Conservation (phyloP, 2,113 vertebrate species). For the Zosterops japonicus region DNA sequence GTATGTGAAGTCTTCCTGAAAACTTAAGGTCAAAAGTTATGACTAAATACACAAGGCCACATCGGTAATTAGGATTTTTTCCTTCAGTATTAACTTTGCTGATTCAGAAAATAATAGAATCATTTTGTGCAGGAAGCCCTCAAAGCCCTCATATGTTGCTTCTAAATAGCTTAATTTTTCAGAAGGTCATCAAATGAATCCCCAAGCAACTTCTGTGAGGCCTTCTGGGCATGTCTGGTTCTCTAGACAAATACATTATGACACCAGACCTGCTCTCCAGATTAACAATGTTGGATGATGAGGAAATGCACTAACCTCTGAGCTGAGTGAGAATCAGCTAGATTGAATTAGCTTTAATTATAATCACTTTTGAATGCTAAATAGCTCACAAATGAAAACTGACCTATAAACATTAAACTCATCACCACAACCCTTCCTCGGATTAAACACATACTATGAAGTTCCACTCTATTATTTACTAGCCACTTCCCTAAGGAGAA, state of each 20-base stretch:
- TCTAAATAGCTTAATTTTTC: neutral
- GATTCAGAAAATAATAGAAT: neutral
- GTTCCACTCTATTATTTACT: neutral
- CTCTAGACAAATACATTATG: neutral
- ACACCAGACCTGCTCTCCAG: neutral
- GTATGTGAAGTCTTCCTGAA: neutral
- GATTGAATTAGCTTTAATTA: conserved; percentile 10
- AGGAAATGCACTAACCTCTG: neutral
- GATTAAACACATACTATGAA: neutral
- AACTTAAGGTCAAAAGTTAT: neutral
- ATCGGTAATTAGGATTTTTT: neutral
- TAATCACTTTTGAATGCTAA: neutral
- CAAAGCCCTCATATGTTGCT: neutral
- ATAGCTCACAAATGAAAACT: neutral
- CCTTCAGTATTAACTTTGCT: neutral
- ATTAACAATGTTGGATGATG: neutral
- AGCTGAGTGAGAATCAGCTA: neutral
- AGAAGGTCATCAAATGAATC: neutral
- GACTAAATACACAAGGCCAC: neutral
- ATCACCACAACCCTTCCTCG: accelerated
- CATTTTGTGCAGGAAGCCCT: neutral
- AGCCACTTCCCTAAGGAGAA: neutral
- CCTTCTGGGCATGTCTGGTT: neutral
- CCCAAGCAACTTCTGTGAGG: neutral
- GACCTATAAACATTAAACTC: neutral